These are phyloP conservation scores for Lepas anatifera DNA, from an alignment of 2,888 invertebrate genomes.

Conservation along the genomic window DNA sequence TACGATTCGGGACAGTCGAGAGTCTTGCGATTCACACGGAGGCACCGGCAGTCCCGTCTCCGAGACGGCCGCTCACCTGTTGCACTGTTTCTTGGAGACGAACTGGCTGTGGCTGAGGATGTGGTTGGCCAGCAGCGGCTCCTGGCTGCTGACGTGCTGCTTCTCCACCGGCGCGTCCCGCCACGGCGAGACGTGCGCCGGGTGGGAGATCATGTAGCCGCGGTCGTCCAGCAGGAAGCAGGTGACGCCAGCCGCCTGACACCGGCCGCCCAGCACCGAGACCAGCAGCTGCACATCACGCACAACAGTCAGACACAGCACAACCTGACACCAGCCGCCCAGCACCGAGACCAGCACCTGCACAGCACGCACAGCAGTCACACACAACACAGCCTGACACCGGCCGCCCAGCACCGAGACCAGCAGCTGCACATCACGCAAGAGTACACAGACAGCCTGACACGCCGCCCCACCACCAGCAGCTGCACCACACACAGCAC, in stretches of 20 bases:
- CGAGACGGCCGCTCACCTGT: slow-evolving; percentile 73
- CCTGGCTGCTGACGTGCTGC: slow-evolving; percentile 80
- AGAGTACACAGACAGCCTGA: slow-evolving; percentile 35
- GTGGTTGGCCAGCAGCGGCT: slow-evolving; percentile 47
- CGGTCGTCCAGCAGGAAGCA: slow-evolving; percentile 83
- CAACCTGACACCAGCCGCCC: slow-evolving; percentile 31
- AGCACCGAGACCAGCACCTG: neutral
- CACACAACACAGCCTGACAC: slow-evolving; percentile 34
- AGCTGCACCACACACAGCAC: too few relatives aligned
- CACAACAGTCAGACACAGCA: slow-evolving; percentile 36
- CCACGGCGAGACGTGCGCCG: slow-evolving; percentile 35
- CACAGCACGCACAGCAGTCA: slow-evolving; percentile 32
- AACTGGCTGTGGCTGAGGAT: neutral
- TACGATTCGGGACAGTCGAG: neutral
- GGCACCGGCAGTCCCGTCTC: slow-evolving; percentile 49
- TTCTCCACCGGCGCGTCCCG: slow-evolving; percentile 58
- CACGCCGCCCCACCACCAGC: too few relatives aligned
- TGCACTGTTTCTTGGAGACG: slow-evolving; percentile 46
- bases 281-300: neutral
- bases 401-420: neutral
- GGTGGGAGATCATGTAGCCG: slow-evolving; percentile 79
- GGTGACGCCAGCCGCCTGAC: slow-evolving; percentile 41
- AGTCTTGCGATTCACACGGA: neutral
- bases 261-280: neutral
- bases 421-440: slow-evolving; percentile 23